A percentile compares a stretch with the other conserved stretches of the same genome.
These are phyloP conservation scores for Perodicticus potto DNA, from an alignment of 2,797 vertebrate species.

Conservation along the genomic window DNA sequence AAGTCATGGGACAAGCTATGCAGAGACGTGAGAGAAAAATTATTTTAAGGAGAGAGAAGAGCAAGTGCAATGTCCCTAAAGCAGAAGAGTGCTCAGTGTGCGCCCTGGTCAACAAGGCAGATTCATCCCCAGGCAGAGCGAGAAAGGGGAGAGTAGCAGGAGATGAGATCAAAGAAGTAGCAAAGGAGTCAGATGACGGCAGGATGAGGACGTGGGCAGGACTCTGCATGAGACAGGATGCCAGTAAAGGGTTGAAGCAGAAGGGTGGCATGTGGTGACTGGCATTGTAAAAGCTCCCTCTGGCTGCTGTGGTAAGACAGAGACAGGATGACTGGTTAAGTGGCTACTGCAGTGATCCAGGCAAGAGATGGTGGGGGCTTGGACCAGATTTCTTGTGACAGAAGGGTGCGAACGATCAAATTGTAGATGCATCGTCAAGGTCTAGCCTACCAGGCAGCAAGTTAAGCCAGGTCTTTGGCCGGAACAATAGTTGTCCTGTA, in stretches of 20 bases:
- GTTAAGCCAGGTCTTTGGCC: neutral
- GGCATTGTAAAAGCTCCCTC: neutral
- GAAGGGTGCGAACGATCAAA: neutral
- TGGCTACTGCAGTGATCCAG: neutral
- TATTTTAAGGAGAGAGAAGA: slow-evolving; percentile 11
- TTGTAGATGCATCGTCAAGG: neutral
- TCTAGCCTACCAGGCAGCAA: neutral
- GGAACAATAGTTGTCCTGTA: neutral
- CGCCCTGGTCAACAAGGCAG: neutral
- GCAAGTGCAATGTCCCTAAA: neutral
- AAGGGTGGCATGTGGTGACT: neutral
- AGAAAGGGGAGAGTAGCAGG: neutral
- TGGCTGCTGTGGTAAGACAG: neutral
- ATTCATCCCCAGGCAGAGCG: neutral
- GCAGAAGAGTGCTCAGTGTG: neutral
- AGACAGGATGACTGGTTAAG: neutral
- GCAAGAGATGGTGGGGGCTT: neutral
- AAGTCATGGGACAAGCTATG: neutral
- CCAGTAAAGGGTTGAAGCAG: neutral
- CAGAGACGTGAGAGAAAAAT: neutral
- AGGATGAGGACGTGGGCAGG: neutral
- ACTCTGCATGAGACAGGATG: neutral
- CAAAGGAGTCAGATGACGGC: neutral
- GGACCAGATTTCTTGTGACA: neutral
- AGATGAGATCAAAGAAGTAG: neutral